A percentile compares a stretch with the other conserved stretches of the same genome.
These are phyloP conservation scores for Prunella fulvescens DNA, from an alignment of 2,113 vertebrate genomes.

Conservation along the genomic window DNA sequence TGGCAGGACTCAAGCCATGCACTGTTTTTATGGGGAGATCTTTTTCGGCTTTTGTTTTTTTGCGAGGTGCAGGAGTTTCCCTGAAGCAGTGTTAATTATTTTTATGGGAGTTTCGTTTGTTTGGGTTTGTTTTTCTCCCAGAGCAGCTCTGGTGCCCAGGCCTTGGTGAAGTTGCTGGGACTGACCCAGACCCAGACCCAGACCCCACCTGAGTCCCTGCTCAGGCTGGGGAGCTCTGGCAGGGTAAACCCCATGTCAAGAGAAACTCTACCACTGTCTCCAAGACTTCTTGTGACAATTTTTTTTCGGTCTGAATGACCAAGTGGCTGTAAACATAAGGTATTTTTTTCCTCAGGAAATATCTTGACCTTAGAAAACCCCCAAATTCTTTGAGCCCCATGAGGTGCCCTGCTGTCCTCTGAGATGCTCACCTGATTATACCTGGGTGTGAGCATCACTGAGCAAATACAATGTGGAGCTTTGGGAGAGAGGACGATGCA, in stretches of 20 bases:
- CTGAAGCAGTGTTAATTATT: neutral
- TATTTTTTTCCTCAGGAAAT: neutral
- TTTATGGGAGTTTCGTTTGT: neutral
- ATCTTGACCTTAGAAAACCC: neutral
- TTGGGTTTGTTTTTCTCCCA: neutral
- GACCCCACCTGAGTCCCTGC: neutral
- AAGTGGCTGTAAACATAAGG: neutral
- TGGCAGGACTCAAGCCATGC: neutral
- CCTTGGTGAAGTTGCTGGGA: neutral
- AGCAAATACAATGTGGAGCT: neutral
- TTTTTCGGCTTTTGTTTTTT: neutral
- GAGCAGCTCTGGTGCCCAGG: neutral
- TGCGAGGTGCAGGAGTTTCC: neutral
- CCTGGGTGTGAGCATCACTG: neutral
- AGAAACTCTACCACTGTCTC: neutral
- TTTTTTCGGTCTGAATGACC: neutral
- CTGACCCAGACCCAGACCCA: neutral
- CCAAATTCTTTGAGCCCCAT: neutral
- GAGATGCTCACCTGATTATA: neutral
- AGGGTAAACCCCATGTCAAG: neutral
- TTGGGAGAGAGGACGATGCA: neutral
- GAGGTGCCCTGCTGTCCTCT: neutral
- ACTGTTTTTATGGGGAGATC: neutral
- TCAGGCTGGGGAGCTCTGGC: neutral
- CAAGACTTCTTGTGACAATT: neutral